Evolutionary conservation across 2,797 vertebrate genomes (phyloP).

Genomic region (Heteromormyrus szaboi): DNA sequence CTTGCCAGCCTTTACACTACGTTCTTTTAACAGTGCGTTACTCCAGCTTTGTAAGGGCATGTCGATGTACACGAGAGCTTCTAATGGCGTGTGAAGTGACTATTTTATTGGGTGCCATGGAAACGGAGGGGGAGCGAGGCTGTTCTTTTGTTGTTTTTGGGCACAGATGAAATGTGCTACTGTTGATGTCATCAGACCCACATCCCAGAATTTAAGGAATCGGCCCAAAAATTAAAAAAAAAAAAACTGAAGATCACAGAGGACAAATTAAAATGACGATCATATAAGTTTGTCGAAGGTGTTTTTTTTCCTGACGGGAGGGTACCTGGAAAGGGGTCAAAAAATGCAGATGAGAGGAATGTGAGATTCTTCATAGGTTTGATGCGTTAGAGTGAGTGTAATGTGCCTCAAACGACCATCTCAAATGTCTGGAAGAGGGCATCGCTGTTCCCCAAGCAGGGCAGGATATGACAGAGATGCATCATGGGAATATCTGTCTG

Average conservation of each 20-base stretch:
- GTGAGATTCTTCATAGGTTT: neutral
- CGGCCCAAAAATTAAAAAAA: neutral
- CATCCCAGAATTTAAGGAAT: neutral
- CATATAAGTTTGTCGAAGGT: neutral
- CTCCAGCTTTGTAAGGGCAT: neutral
- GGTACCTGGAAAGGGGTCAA: neutral
- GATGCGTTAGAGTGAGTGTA: neutral
- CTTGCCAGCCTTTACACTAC: neutral
- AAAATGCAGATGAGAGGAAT: neutral
- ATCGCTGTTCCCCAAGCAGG: neutral
- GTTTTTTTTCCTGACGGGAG: neutral
- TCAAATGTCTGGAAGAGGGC: neutral
- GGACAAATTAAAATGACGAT: neutral
- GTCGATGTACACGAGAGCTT: slow-evolving; percentile 7
- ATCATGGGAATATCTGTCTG: neutral
- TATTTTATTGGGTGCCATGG: slow-evolving; percentile 26
- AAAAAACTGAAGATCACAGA: neutral
- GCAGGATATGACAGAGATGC: neutral
- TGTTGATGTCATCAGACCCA: slow-evolving; percentile 14
- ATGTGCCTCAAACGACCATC: neutral
- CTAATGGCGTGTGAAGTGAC: slow-evolving; percentile 22
- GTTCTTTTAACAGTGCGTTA: neutral
- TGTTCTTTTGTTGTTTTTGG: slow-evolving; percentile 15
- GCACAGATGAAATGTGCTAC: slow-evolving; percentile 11
- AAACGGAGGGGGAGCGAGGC: slow-evolving; percentile 11